Conservation (phyloP, 1,140 invertebrate species). For the Centruroides vittatus region DNA sequence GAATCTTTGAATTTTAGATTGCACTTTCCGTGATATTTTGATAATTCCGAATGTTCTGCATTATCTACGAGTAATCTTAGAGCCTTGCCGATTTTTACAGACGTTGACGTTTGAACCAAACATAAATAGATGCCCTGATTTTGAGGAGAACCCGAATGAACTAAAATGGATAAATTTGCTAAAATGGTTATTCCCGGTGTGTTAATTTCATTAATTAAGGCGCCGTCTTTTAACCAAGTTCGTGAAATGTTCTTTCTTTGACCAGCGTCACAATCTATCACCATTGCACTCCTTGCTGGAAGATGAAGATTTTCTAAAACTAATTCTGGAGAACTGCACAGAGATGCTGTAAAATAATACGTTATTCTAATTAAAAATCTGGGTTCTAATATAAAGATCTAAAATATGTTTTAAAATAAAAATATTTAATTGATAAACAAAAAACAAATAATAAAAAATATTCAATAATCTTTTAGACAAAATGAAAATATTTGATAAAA, state of each 20-base stretch:
- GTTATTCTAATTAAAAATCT: too few relatives aligned
- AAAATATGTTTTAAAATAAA: too few relatives aligned
- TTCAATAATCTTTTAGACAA: too few relatives aligned
- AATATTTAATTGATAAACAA: too few relatives aligned
- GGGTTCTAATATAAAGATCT: too few relatives aligned
- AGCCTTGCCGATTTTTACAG: slow-evolving; percentile 1
- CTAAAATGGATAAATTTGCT: too few relatives aligned
- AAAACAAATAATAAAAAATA: too few relatives aligned
- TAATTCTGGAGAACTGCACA: too few relatives aligned
- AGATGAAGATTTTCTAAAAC: too few relatives aligned
- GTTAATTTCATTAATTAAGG: not conserved
- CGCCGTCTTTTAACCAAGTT: not conserved
- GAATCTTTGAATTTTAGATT: slow-evolving; percentile 2
- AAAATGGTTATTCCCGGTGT: too few relatives aligned
- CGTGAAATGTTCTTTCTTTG: not conserved
- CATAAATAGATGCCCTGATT: slow-evolving; percentile 4
- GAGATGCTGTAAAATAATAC: too few relatives aligned
- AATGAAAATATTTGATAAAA: too few relatives aligned
- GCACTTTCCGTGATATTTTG: not conserved
- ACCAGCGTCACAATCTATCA: not conserved
- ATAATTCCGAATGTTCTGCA: not conserved
- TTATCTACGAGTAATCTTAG: not conserved
- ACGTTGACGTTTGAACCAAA: not conserved
- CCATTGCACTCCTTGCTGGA: not conserved
- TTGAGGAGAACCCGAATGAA: not conserved